Conservation (phyloP, 2,113 vertebrate species). For the Plotosus lineatus region DNA sequence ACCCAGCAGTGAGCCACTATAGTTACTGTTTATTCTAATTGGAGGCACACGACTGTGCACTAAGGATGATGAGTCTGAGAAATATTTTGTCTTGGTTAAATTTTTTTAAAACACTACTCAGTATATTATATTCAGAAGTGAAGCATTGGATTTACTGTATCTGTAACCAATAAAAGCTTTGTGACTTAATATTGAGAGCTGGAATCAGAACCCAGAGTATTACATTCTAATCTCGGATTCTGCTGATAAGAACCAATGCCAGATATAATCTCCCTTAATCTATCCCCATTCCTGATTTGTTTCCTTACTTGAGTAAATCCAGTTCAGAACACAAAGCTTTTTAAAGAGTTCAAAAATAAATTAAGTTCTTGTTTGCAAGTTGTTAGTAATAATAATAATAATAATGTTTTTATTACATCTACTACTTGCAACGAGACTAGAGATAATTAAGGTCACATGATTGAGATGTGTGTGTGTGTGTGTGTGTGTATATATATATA, state of each 20-base stretch:
- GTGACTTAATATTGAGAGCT: constrained; percentile 14
- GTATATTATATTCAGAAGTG: neutral
- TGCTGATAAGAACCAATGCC: constrained; percentile 62
- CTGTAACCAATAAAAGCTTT: neutral
- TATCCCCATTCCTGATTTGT: constrained; percentile 50
- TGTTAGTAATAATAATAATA: no score
- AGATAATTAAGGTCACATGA: neutral
- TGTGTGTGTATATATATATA: no score
- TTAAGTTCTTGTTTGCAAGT: neutral
- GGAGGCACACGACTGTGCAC: no score
- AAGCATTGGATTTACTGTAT: neutral
- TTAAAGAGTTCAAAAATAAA: neutral
- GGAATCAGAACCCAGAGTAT: constrained; percentile 33
- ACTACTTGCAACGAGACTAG: neutral
- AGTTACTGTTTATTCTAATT: neutral
- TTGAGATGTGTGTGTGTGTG: no score
- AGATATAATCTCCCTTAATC: constrained; percentile 74
- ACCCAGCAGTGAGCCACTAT: no score
- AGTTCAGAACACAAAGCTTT: constrained; percentile 56
- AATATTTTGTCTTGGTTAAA: neutral
- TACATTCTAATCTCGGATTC: constrained; percentile 67
- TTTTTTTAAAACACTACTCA: neutral
- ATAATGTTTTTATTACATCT: neutral
- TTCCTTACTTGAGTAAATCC: constrained; percentile 60
- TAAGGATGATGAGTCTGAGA: neutral